Base-by-base conservation (phyloP, 1,140 invertebrate species). In the Glossosoma conforme region DNA sequence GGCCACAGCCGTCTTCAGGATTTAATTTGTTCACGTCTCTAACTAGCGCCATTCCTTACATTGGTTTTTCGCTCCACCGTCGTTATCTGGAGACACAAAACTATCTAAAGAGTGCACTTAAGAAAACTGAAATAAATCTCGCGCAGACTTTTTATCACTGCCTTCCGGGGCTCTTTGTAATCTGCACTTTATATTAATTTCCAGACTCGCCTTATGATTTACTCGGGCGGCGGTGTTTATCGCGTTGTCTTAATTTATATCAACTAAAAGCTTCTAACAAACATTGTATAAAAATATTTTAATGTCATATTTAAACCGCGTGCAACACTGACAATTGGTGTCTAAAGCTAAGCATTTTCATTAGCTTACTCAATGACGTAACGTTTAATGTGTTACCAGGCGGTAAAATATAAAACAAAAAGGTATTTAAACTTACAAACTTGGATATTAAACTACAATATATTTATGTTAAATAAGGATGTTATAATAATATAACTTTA, bases 21-120 rank as follows among this genome's bases (percentile, higher is more conserved):
- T 47, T 47, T 47, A 47, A 47, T 47, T 47, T 47, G 45, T 47
- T 37, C 45, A 47, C 45, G 35, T 47, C 45, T 47, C 36, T 47
- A 38, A 40, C 45, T 40, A 35, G 45, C 3, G 45, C 35, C 45
- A 47, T 47, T 47, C 45, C 35, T 47, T 47, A 47, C 45, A 47
- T 22, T 35, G 45, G 35, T 47, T 47, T 47, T 47, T 47, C 35
- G 33, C 45, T 40, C 21, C 19, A n/a, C 35, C 17, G 45, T 17
- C 35, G 45, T 47, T 47, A 47, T 47, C 45, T 47, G 33, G 45
- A 47, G 45, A 47, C 45, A 47, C 40, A 37, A 47, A 47, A 47
- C 45, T 47, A 47, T 35, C 45, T 22, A 38, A 45, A 25, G 45
- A 47, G 35, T 47, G 45, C 45, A 47, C 45, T 47, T 38, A 38